Evolutionary conservation across 2,888 invertebrate species (phyloP), one percentile per base, ranked within the genome.

Genomic region (Aporophyla nigra): DNA sequence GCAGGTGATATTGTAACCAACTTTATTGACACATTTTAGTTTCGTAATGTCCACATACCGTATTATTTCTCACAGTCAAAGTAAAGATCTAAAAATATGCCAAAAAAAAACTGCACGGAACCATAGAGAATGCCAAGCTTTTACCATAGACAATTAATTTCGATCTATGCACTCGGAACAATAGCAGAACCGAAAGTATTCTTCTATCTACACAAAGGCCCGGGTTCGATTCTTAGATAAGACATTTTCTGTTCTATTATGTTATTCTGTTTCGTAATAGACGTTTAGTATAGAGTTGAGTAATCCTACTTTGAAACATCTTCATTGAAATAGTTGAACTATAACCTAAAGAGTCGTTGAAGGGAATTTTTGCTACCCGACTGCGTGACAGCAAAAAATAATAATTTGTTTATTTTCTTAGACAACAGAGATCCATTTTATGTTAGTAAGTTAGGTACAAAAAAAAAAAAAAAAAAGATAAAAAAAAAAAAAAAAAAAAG

Each of bases 221-320:
- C 59, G 51, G 59, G 80, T 84, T 86, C 63, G 88, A 89, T 89
- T 74, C 68, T 84, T 54, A 86, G 89, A 90, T 90, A 91, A 90
- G 82, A 86, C 68, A 76, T 79, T 83, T 83, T 83, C 69, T 79
- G 80, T 80, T 78, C 80, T 76, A 78, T 85, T 86, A 76, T 9
- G 10, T 83, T 81, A 72, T 82, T 72, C 65, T 69, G 71, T 80
- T 86, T 82, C 65, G 70, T 61, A 81, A 79, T 43, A 67, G 43
- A 63, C 83, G 77, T 76, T 82, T 77, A 74, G 77, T 77, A 80
- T 75, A 75, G 66, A 54, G 71, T 83, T 80, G 75, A 73, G 76
- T 62, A 79, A 86, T 79, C 40, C 65, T 76, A 63, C 49, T 70
- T 65, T 80, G 67, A 33, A 84, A 81, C 63, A 73, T 84, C 74